These are phyloP conservation scores for Crematogaster levior DNA, from an alignment of 2,888 invertebrate genomes.

Conservation along the genomic window DNA sequence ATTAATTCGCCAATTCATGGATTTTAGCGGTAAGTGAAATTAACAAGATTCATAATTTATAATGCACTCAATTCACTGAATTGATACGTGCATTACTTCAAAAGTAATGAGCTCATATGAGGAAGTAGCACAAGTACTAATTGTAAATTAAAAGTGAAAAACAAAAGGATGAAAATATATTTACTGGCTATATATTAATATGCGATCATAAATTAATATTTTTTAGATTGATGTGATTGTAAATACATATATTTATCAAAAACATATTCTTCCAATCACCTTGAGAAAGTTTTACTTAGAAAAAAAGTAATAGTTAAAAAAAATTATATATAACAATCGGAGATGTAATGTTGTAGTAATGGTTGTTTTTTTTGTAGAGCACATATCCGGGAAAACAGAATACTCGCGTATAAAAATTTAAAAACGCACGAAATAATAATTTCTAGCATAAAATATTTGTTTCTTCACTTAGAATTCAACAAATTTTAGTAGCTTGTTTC, in stretches of 20 bases:
- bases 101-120: not conserved
- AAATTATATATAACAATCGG: not conserved
- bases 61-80: not conserved
- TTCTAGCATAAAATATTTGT: not conserved
- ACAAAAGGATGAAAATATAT: not conserved
- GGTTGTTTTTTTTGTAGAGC: not conserved
- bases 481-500: slow-evolving; percentile 8
- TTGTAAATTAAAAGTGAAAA: not conserved
- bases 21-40: slow-evolving; percentile 89
- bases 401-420: not conserved
- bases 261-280: no score
- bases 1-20: slow-evolving; percentile 94
- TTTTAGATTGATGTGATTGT: not conserved
- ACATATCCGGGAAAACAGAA: not conserved
- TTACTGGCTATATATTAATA: not conserved
- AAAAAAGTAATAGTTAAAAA: not conserved
- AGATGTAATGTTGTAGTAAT: not conserved
- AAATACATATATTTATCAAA: not conserved
- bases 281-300: not conserved
- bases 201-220: not conserved
- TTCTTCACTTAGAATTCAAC: not conserved
- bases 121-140: not conserved
- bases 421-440: not conserved
- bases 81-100: not conserved
- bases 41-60: not conserved